Evolutionary conservation across 2,797 vertebrate genomes (phyloP).

Genomic region (Crenichthys baileyi): DNA sequence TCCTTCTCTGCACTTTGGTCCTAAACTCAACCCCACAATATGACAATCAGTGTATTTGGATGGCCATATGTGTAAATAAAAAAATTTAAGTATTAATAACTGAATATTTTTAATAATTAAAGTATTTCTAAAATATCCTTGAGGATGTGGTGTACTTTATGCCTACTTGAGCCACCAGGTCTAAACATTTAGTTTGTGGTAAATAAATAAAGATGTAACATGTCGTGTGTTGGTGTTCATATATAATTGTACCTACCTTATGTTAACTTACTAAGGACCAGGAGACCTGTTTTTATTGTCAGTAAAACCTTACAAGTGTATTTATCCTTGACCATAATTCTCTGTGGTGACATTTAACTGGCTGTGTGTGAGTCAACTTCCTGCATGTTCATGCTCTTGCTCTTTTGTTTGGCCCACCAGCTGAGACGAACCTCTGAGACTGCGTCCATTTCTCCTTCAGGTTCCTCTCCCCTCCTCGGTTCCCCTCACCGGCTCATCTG

Average conservation of each 20-base stretch:
- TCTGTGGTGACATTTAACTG: background rate
- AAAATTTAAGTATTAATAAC: background rate
- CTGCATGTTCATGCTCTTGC: conserved; percentile 12
- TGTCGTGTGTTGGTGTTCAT: background rate
- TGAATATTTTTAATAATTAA: background rate
- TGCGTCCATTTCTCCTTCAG: conserved; percentile 91
- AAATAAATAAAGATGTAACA: background rate
- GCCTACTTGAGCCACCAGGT: background rate
- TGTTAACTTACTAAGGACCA: background rate
- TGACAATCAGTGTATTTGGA: background rate
- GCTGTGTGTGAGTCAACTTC: conserved; percentile 1
- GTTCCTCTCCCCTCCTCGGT: conserved; percentile 88
- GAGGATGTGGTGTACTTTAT: background rate
- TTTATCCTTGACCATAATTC: background rate
- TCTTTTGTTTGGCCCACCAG: conserved; percentile 70
- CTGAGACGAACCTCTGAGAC: conserved; percentile 91
- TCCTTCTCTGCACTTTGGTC: too few relatives aligned
- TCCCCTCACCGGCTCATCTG: conserved; percentile 94
- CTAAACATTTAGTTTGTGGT: background rate
- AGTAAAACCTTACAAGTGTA: background rate
- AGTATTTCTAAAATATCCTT: background rate
- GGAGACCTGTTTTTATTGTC: background rate
- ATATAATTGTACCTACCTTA: background rate
- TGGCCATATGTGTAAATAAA: background rate
- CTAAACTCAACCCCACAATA: too few relatives aligned